Evolutionary conservation across 2,113 vertebrate species (phyloP), one percentile per base, ranked within the genome.

Genomic region (Aegotheles bennettii): DNA sequence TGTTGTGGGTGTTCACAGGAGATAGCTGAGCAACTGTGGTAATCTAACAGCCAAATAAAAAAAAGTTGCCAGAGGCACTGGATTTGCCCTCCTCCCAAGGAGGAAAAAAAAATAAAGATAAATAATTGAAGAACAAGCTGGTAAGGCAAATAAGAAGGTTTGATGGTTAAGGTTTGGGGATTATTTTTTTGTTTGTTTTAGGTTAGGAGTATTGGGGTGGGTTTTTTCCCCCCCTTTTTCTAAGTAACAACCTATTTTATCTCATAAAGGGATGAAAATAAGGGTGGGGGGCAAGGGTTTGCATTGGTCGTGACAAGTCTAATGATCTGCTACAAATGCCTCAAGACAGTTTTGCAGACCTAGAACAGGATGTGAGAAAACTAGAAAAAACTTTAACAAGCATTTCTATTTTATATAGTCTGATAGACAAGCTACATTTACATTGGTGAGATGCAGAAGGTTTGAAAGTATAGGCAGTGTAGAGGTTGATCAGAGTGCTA

Each of bases 1-100:
- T 79, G n/a, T 68, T 89, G 94, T 84, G 89, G 89, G 94, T 87
- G 91, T 95, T 91, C 74, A 76, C 31, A 69, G 93, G 91, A 87
- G 70, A 89, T 16, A 95, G 78, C 89, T 85, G 83, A 96, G 94
- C 90, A 95, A 95, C 90, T 70, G 71, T 14, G 77, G 69, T 48
- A 89, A 77, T 63, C 87, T 33, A 71, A 83, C 50, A 73, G 74
- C 47, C 56, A 79, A 95, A 83, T 43, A 91, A 87, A 54, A 89
- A 84, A 67, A 84, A 71, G 60, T 63, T 65, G 81, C 21, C 64
- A 89, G 70, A 69, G 56, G 36, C 54, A 84, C 23, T 74, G 19
- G 43, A 71, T 94, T 89, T 76, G 29, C 25, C 38, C 21, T 84
- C 13, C 6, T 73, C 67, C 67, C 11, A 68, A 56, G 19, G 13